Base-by-base conservation (phyloP, 2,797 vertebrate genomes). In the Ispidina picta region DNA sequence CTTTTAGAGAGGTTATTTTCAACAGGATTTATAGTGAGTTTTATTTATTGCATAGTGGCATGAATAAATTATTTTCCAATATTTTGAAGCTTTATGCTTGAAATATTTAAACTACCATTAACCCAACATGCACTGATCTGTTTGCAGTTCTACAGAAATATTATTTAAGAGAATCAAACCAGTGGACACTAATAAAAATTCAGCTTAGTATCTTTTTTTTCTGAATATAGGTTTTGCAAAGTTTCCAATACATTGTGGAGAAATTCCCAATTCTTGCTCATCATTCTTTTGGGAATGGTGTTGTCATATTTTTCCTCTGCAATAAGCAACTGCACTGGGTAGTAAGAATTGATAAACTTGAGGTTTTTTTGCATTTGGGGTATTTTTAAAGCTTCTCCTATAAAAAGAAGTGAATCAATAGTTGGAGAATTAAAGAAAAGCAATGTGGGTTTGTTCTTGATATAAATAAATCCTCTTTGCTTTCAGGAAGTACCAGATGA, bases 401-500 rank as follows among this genome's bases (percentile, higher is more conserved):
- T 70, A 44, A 66, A 54, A 89, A 83, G 2, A 59, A 89, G 20
- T 26, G 1, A 51, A 49, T 44, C 15, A 26, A 4, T 83, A 43
- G 19, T 31, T 64, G 39, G 23, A 74, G 28, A 74, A 83, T 17
- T 83, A 35, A 68, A 75, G 52, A 48, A 75, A 73, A 84, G 22
- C 26, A 62, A 2, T 46, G 35, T 68, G 31, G 44, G 39, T 82
- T 58, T 60, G 25, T 56, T 56, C 21, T 68, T 91, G 55, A 83
- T 74, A 62, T 39, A 48, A 43, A 54, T 29, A 15, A 19, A 8
- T 49, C 20, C 9, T 77, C 10, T 65, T 74, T 91, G 83, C 54
- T 79, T 65, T 11, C 65, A 98, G 98, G 98, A 98, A 70, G 97
- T 98, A 51, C 97, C 97, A 8, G 99, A 99, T 89, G 99, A 99